phyloP scores from a whole-genome alignment of 2,888 invertebrate species.

The Encarsia formosa region DNA sequence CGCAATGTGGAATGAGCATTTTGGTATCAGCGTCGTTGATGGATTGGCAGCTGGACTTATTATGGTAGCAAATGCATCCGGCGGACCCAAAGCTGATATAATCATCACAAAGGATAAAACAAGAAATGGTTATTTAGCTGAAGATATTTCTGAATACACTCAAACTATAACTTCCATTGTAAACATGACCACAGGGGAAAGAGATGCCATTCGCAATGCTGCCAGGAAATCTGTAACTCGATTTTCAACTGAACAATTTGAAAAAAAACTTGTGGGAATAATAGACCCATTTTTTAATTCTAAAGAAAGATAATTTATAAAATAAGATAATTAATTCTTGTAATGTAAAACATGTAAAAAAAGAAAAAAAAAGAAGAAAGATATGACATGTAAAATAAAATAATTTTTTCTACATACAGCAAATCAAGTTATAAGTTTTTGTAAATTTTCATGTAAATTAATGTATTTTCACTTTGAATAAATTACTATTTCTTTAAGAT shows the following conservation, averaged over 20 bases:
- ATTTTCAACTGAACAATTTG: constrained; percentile 81
- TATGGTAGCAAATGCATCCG: constrained; percentile 89
- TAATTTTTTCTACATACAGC: neutral
- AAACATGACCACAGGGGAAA: constrained; percentile 59
- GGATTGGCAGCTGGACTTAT: constrained; percentile 96
- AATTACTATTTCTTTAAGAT: too few relatives aligned
- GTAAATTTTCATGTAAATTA: neutral
- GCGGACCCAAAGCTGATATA: constrained; percentile 87
- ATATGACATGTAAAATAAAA: neutral
- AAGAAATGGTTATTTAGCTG: constrained; percentile 77
- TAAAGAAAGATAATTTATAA: constrained; percentile 17
- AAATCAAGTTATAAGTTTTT: neutral
- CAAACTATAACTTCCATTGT: constrained; percentile 67
- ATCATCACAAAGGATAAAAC: constrained; percentile 69
- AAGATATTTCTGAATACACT: constrained; percentile 75
- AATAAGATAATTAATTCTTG: neutral
- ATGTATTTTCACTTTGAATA: neutral
- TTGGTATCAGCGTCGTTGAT: constrained; percentile 96
- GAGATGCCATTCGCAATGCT: constrained; percentile 63
- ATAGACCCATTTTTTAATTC: constrained; percentile 63
- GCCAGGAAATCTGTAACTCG: constrained; percentile 83
- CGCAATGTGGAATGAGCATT: constrained; percentile 99
- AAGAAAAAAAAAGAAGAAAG: too few relatives aligned
- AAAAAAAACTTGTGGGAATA: constrained; percentile 71
- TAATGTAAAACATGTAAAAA: neutral